Evolutionary conservation across 2,888 invertebrate genomes (phyloP), one percentile per base, ranked within the genome.

Genomic region (Ochropacha duplaris): DNA sequence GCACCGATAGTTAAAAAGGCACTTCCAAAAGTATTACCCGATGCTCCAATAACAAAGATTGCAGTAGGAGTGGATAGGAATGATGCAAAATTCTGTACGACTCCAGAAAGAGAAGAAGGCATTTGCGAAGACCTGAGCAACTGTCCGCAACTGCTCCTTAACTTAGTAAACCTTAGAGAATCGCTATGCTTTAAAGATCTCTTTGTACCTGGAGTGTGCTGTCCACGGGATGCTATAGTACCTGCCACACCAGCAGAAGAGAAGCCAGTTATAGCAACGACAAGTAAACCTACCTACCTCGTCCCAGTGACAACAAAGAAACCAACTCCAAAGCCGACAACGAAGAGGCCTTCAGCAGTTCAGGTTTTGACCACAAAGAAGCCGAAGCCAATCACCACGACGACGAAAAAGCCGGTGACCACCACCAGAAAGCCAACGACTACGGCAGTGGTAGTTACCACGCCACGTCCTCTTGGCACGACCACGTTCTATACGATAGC

Each of bases 171-270:
- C 79, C 90, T 98, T 19, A 90, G 98, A 31, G 97, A 97, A 76
- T 98, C 98, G 0, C 92, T 98, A 11, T 98, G 98, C 78, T 98
- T 98, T 79, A 98, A 98, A 88, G 97, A 96, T 64, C 93, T 98
- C 1, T 98, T 98, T 76, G 96, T 97, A 1, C 98, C 98, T 1
- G 98, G 98, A 1, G 98, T 98, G 2, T 98, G 98, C 79, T 98
- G 98, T 83, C 98, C 98, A 9, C 87, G 92, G 72, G 92, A 91
- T 72, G 89, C 80, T 0, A 76, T 90, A 4, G 79, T 86, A n/a
- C 76, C 84, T 4, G 72, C 83, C 1, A 81, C 83, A 0, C 71
- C 77, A 1, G 69, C 72, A n/a, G 58, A 74, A 12, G 92, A 92
- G 60, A 87, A 78, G 24, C 88, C 92, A 8, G 72, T 86, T 0